Base-by-base conservation (phyloP, 2,113 vertebrate genomes). In the Nannobrachium achirus region DNA sequence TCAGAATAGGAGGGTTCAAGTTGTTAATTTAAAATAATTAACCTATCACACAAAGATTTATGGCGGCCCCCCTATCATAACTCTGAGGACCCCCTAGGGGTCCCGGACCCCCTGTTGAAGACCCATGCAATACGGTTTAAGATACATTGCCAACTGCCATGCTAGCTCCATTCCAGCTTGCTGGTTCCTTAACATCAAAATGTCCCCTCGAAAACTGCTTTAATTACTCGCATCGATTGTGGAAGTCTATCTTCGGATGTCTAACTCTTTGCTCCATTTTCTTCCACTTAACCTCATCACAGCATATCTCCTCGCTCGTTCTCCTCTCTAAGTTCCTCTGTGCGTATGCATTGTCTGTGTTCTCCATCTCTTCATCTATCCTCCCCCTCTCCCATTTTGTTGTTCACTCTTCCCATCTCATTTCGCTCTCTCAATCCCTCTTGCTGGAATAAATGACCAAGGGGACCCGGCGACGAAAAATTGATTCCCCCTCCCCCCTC, bases 101-200 rank as follows among this genome's bases (percentile, higher is more conserved):
- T n/a, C n/a, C n/a, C n/a, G n/a, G n/a, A n/a, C n/a, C n/a, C n/a
- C n/a, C n/a, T n/a, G n/a, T n/a, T n/a, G n/a, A n/a, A n/a, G n/a
- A n/a, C n/a, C n/a, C n/a, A n/a, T n/a, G n/a, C 79, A 89, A 74
- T 82, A 68, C 16, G 71, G 66, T 88, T 89, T 85, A 78, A 81
- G 86, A 88, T 90, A 85, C 81, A 72, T 69, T 79, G 76, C 78
- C 80, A 73, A 84, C 85, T 89, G 89, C 88, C 90, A 84, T 85
- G 89, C 86, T 85, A 69, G 78, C 79, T 42, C 76, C 77, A 71
- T 71, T 71, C 63, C 76, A 42, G 75, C 88, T 80, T 75, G 75
- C 73, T 79, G 87, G 86, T 76, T 78, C 80, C 81, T 81, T 84
- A 74, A 73, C 83, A 80, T 83, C 81, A 85, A 89, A 86, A 82